Evolutionary conservation across 2,797 vertebrate species (phyloP).

Genomic region (Chloroceryle inda): DNA sequence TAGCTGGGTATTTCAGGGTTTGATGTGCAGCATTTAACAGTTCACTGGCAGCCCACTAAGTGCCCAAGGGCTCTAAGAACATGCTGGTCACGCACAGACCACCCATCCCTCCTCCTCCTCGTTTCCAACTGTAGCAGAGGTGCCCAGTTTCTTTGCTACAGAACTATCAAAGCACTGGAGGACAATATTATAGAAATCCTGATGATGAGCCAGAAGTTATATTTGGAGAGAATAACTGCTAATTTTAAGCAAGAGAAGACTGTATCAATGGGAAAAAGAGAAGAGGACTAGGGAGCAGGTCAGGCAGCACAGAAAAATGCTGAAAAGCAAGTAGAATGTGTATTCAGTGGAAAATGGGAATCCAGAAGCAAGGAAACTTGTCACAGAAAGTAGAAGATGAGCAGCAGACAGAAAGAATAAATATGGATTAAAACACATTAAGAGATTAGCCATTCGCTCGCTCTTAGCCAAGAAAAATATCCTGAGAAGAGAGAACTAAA

Average conservation of each 20-base stretch:
- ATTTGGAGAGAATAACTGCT: not conserved
- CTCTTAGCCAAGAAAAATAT: slow-evolving; percentile 36
- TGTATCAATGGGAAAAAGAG: not conserved
- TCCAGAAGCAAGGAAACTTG: not conserved
- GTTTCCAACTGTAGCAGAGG: not conserved
- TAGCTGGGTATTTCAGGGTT: not conserved
- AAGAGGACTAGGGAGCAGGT: not conserved
- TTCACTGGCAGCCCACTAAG: not conserved
- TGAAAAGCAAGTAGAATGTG: not conserved
- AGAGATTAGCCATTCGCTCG: slow-evolving; percentile 4
- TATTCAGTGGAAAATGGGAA: not conserved
- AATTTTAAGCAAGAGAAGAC: not conserved
- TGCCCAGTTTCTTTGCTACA: not conserved
- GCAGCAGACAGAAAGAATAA: not conserved
- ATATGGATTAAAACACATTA: slow-evolving; percentile 22
- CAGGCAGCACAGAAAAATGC: not conserved
- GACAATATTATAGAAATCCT: not conserved
- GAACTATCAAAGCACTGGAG: not conserved
- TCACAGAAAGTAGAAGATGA: not conserved
- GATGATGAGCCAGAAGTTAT: not conserved
- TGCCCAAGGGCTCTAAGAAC: not conserved
- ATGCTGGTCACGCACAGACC: not conserved
- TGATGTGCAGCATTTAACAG: not conserved
- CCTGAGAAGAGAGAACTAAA: slow-evolving; percentile 44
- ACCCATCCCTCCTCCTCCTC: not conserved